Evolutionary conservation across 2,113 vertebrate genomes (phyloP), one percentile per base, ranked within the genome.

Genomic region (Petrocephalus zakoni): DNA sequence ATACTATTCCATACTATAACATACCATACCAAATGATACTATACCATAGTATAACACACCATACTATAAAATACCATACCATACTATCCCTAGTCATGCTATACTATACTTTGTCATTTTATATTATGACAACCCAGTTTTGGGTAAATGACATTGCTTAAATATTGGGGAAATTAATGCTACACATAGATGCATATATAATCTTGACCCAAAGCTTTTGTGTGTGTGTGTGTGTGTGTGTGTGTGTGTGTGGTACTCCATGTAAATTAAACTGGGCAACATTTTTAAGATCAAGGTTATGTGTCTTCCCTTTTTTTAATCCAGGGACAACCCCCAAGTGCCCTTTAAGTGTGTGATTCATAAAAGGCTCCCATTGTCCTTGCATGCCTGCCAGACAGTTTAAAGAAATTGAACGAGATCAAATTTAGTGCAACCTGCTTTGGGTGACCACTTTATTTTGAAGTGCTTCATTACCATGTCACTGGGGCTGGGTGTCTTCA

Each of bases 341-440:
- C 93, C 93, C 93, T 94, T 94, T 94, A 91, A 93, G 93, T 92
- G 93, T 92, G 91, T 93, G 92, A 95, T 95, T 94, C 94, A 94
- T 94, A 94, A 90, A 91, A 92, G 90, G 90, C 89, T 90, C 92
- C 89, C 89, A 92, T 91, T 95, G 94, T 94, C 94, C 93, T 95
- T 94, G 93, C 91, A 92, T 93, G 93, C 91, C 93, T 94, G 93
- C 93, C 92, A 89, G 93, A 94, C 88, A 92, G 93, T 93, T 93
- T 94, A 95, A 94, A 94, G 94, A 94, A 95, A 95, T 95, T 94
- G 93, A 94, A 93, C 90, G 92, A 94, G 94, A 94, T 94, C 93
- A 94, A 94, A 94, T 95, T 94, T 94, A 93, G 90, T 92, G 91
- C 94, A 94, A 93, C 92, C 92, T 93, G 94, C 94, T 92, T 90